Evolutionary conservation across 2,797 vertebrate genomes (phyloP), one percentile per base, ranked within the genome.

Genomic region (Dermochelys coriacea): DNA sequence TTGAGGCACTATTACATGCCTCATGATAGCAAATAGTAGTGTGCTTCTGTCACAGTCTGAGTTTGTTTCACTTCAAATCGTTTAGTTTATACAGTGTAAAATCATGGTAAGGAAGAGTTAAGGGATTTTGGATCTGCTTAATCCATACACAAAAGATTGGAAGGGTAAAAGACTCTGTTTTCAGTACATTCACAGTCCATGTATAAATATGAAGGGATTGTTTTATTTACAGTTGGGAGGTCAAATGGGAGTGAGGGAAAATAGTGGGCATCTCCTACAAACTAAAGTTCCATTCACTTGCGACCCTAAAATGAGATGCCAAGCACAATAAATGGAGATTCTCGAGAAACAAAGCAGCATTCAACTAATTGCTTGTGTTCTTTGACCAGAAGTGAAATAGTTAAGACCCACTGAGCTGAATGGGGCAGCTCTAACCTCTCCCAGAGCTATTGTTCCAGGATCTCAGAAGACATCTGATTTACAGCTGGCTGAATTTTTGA

Each of bases 1-100:
- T 55, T 80, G 15, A 82, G 6, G 9, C 45, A 87, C 31, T 25
- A 8, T 86, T 88, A 12, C 45, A 75, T 19, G 12, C 59, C 92
- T 41, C 31, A 41, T 85, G 21, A 82, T 84, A 86, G 54, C 59
- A 91, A 87, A 11, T 0, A 59, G 92, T 93, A 78, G 41, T 61
- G 74, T 75, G 91, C 50, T 15, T 0, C 78, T 31, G 31, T 8
- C 54, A 64, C 61, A 78, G 0, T 0, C 74, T 45, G 34, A 45
- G 51, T 87, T 87, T 89, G 91, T 25, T 85, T 94, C 27, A 49
- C 41, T 61, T 80, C 34, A 4, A 59, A 1, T 49, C 16, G 74
- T 41, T 15, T 85, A 0, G 34, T 49, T 87, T 47, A 45, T 37
- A 0, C 47, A 16, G 45, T 8, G 4, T 89, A 71, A 77, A 15